These are phyloP conservation scores for Pristionchus pacificus DNA, from an alignment of 1,140 invertebrate genomes.

Conservation along the genomic window DNA sequence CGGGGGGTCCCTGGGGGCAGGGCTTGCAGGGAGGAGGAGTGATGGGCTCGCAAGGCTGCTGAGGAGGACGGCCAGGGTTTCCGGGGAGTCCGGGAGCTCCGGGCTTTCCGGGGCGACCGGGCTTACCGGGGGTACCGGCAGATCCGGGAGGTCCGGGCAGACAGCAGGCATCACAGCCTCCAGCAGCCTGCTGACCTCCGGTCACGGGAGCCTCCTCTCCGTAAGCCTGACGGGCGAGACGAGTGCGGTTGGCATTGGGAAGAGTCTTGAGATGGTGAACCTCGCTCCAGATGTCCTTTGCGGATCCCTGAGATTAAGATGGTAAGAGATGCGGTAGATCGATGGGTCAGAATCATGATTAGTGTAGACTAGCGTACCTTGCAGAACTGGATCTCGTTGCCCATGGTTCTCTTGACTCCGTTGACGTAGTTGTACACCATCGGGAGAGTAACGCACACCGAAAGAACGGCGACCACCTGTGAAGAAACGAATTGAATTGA, in stretches of 20 bases:
- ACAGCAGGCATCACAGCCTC: too few relatives aligned
- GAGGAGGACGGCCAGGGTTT: too few relatives aligned
- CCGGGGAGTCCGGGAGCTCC: too few relatives aligned
- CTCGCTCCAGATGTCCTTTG: slow-evolving; percentile 39
- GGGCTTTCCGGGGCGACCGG: too few relatives aligned
- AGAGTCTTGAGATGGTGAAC: slow-evolving; percentile 30
- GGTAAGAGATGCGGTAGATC: too few relatives aligned
- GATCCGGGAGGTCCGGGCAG: too few relatives aligned
- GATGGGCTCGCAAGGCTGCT: too few relatives aligned
- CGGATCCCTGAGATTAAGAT: slow-evolving; percentile 31
- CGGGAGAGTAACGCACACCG: too few relatives aligned
- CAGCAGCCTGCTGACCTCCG: slow-evolving; percentile 1
- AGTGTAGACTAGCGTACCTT: slow-evolving; percentile 10
- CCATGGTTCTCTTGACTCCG: slow-evolving; percentile 22
- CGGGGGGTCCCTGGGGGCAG: slow-evolving; percentile 31
- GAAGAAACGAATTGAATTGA: too few relatives aligned
- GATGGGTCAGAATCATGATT: background rate
- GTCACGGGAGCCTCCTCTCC: slow-evolving; percentile 15
- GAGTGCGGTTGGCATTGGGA: slow-evolving; percentile 31
- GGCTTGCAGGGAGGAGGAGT: too few relatives aligned
- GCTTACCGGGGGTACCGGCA: slow-evolving; percentile 31
- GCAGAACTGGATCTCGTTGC: slow-evolving; percentile 26
- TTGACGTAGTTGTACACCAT: slow-evolving; percentile 36
- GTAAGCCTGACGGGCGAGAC: slow-evolving; percentile 36
- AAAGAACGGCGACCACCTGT: too few relatives aligned